A percentile compares a stretch with the other conserved stretches of the same genome.
Evolutionary conservation across 2,797 vertebrate genomes (phyloP).

Genomic region (Sebastes kiyomatsui): DNA sequence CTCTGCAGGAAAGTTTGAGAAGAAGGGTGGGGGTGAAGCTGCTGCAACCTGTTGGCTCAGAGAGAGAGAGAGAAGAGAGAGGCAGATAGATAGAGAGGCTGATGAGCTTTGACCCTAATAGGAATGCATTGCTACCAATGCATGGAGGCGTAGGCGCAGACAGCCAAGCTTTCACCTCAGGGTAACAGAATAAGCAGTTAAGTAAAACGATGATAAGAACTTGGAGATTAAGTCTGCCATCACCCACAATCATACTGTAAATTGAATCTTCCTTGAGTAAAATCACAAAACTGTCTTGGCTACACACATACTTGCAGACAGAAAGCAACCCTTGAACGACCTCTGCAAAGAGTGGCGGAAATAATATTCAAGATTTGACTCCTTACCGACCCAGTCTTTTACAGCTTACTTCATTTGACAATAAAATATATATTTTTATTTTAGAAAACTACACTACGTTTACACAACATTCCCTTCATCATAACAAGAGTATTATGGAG

Average conservation of each 20-base stretch:
- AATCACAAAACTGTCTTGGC: not conserved
- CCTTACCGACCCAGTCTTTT: not conserved
- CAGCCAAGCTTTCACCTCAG: conserved; percentile 11
- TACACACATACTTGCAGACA: not conserved
- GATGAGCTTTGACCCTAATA: conserved; percentile 32
- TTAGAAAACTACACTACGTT: not conserved
- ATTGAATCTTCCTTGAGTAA: not conserved
- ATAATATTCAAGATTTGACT: conserved; percentile 5
- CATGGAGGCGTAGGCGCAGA: not conserved
- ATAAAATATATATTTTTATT: not conserved
- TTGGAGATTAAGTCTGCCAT: conserved; percentile 9
- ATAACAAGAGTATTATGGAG: not conserved
- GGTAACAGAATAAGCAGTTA: not conserved
- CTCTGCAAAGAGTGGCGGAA: not conserved
- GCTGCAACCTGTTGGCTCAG: conserved; percentile 76
- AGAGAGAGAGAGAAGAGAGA: conserved; percentile 20
- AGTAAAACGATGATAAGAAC: conserved; percentile 21
- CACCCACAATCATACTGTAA: not conserved
- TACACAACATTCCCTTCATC: not conserved
- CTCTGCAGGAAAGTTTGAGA: conserved; percentile 65
- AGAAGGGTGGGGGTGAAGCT: conserved; percentile 58
- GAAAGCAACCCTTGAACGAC: not conserved
- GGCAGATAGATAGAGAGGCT: conserved; percentile 3
- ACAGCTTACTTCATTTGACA: not conserved
- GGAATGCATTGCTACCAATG: conserved; percentile 42